Evolutionary conservation across 2,888 invertebrate genomes (phyloP).

Genomic region (Pseudococcus longispinus): DNA sequence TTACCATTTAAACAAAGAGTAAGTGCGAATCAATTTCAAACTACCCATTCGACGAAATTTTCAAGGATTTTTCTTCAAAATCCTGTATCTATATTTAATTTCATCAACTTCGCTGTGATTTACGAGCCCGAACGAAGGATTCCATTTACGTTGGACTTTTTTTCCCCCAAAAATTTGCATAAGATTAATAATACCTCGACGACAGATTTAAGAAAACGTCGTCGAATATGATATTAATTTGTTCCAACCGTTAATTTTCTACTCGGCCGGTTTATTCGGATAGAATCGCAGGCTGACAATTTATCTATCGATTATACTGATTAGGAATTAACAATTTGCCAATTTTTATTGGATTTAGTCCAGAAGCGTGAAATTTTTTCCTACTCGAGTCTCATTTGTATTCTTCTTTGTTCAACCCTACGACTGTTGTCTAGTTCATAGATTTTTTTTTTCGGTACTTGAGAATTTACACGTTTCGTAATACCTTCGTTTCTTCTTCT

Average conservation of each 20-base stretch:
- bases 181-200: background rate
- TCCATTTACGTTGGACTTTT: background rate
- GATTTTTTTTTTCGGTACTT: background rate
- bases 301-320: background rate
- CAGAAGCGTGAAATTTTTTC: background rate
- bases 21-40: constrained; percentile 66
- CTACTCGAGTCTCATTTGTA: background rate
- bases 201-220: background rate
- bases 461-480: constrained; percentile 8
- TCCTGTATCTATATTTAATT: background rate
- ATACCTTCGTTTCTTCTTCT: background rate
- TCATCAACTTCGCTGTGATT: background rate
- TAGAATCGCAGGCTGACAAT: background rate
- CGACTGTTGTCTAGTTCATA: background rate
- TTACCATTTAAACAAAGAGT: constrained; percentile 84
- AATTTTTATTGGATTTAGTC: background rate
- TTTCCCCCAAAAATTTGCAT: background rate
- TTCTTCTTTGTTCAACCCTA: constrained; percentile 20
- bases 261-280: background rate
- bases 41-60: background rate
- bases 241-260: background rate
- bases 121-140: background rate
- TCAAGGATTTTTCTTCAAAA: background rate
- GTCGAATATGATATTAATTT: background rate
- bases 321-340: background rate